Percentiles rank a stretch among this genome's conserved stretches.
These are phyloP conservation scores for Gordius sp. DNA, from an alignment of 2,888 invertebrate species.

Conservation along the genomic window DNA sequence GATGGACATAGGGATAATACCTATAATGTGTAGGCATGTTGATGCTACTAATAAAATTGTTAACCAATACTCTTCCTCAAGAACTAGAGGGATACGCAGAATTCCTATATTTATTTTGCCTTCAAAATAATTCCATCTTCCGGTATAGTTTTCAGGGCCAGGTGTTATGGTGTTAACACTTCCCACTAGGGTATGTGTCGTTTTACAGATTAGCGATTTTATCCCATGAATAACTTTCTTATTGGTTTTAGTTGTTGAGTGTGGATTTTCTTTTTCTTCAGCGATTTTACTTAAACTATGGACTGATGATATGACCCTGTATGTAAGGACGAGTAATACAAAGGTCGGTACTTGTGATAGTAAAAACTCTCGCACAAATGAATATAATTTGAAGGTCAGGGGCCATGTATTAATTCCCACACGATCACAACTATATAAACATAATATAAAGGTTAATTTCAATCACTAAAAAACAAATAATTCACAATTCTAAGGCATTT, in stretches of 20 bases:
- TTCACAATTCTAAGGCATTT: no score
- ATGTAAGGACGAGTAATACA: not conserved
- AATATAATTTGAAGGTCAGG: not conserved
- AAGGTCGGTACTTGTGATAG: not conserved
- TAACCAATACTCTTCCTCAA: slow-evolving; percentile 8
- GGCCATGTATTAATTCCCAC: not conserved
- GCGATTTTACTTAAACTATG: not conserved
- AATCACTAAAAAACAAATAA: no score
- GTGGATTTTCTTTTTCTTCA: not conserved
- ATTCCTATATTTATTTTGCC: no score
- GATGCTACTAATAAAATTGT: not conserved
- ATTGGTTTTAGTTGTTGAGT: not conserved
- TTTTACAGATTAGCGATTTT: not conserved
- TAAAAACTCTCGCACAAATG: not conserved
- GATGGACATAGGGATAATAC: not conserved
- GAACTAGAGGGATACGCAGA: not conserved
- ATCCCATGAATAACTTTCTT: no score
- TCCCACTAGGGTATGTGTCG: not conserved
- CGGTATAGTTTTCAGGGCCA: not conserved
- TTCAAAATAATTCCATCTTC: no score
- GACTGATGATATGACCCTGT: not conserved
- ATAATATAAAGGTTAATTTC: no score
- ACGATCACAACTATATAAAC: not conserved
- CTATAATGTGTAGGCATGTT: not conserved
- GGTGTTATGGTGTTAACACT: not conserved